phyloP scores from a whole-genome alignment of 2,888 invertebrate species.

The Orchestes rusci region DNA sequence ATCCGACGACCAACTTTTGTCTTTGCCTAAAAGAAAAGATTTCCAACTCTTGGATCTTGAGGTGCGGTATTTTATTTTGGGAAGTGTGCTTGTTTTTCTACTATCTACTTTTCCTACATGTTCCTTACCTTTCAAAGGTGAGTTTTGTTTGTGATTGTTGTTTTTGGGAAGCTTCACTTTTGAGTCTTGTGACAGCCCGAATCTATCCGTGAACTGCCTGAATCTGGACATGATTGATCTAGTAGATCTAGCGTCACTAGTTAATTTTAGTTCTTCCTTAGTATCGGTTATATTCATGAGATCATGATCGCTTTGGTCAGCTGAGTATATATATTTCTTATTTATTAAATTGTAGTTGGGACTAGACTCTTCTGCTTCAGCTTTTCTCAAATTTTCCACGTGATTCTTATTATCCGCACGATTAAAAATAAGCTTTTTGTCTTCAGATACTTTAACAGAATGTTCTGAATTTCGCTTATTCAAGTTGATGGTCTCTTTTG shows the following conservation, averaged over 20 bases:
- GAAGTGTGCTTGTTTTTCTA: conserved; percentile 36
- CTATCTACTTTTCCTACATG: conserved; percentile 31
- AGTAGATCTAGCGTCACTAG: conserved; percentile 33
- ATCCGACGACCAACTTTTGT: conserved; percentile 33
- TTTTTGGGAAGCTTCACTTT: conserved; percentile 32
- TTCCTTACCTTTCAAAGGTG: conserved; percentile 32
- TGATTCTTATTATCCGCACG: conserved; percentile 28
- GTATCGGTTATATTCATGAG: conserved; percentile 32
- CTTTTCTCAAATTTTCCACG: conserved; percentile 33
- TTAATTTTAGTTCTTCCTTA: conserved; percentile 28
- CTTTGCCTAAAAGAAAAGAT: conserved; percentile 39
- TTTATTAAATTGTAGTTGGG: conserved; percentile 29
- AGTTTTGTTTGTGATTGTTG: too few species aligned
- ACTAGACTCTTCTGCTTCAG: conserved; percentile 23
- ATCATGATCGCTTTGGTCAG: conserved; percentile 29
- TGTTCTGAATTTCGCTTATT: conserved; percentile 42
- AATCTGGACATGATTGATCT: conserved; percentile 46
- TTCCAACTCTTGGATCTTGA: conserved; percentile 38
- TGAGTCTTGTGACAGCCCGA: conserved; percentile 46
- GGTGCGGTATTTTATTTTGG: conserved; percentile 32
- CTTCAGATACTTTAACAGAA: conserved; percentile 35
- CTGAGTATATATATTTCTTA: conserved; percentile 29
- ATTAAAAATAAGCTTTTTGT: conserved; percentile 39
- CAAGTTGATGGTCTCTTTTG: conserved; percentile 40
- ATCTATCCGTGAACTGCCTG: conserved; percentile 49